Evolutionary conservation across 2,888 invertebrate species (phyloP), one percentile per base, ranked within the genome.

Genomic region (Noctua pronuba): DNA sequence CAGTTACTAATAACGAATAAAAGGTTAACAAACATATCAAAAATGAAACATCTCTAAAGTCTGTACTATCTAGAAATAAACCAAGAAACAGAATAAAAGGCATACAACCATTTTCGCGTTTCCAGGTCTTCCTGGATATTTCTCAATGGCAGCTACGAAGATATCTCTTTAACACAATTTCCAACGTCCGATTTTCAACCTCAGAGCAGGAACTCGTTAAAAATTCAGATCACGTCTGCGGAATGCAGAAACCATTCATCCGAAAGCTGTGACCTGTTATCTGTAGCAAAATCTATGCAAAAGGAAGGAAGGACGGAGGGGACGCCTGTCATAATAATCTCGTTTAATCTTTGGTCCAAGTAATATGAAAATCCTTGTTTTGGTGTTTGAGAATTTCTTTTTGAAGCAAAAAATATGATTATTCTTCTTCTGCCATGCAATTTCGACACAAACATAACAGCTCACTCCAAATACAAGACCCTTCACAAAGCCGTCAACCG

Each of bases 261-360:
- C 2, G 52, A 46, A 76, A 83, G 85, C 83, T 85, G 82, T 81
- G 85, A 85, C 81, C 85, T 72, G 71, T 80, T 72, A 85, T 81
- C 65, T 73, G 85, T 66, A 41, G 72, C 58, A 80, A 83, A 83
- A 8, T 83, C 81, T 72, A 85, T 73, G 81, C 69, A 85, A 83
- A 83, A 69, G 64, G 68, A 84, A 75, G 67, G 46, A 67, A 16
- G 55, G 55, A 58, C 31, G 44, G n/a, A 72, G 55, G 16, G 21
- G 2, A 49, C 28, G 21, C 5, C 65, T 69, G 73, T 79, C 80
- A 79, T 84, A 60, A 73, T 84, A 84, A 70, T 64, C 71, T 78
- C 60, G 24, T 67, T 83, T 77, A 71, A 71, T 79, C 58, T 79
- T 38, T 65, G 44, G 72, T 64, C n/a, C 41, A 49, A 24, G 58